Conservation (phyloP, 2,113 vertebrate species). For the Pseudolaguvia tuberculata region DNA sequence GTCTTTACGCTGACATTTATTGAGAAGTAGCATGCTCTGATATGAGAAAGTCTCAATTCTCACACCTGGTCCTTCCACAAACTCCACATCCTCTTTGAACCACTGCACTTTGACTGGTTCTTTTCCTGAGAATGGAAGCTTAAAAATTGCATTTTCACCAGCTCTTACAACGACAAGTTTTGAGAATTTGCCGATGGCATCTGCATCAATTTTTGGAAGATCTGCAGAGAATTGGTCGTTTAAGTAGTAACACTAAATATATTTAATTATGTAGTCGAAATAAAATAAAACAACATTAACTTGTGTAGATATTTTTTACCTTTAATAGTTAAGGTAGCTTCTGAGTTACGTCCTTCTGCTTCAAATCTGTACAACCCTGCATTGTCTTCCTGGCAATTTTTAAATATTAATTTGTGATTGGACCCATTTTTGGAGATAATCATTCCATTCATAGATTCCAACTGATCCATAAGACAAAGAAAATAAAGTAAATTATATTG, state of each 20-base stretch:
- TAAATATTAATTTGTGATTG: constrained; percentile 69
- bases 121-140: constrained; percentile 73
- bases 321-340: constrained; percentile 64
- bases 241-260: neutral
- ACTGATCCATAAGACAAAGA: constrained; percentile 57
- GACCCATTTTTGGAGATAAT: constrained; percentile 72
- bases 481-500: constrained; percentile 25
- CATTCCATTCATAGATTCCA: constrained; percentile 67
- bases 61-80: constrained; percentile 60
- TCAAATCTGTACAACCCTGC: constrained; percentile 79
- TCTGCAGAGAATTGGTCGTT: constrained; percentile 59
- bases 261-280: neutral
- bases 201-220: constrained; percentile 71
- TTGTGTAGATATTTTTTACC: constrained; percentile 57
- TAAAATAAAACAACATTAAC: neutral
- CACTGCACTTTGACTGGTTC: constrained; percentile 72
- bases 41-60: constrained; percentile 66
- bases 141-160: constrained; percentile 72
- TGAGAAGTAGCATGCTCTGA: constrained; percentile 68
- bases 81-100: constrained; percentile 74
- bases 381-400: constrained; percentile 66
- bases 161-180: constrained; percentile 73
- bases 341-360: constrained; percentile 71
- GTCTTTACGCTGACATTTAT: constrained; percentile 73
- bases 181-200: constrained; percentile 66